Percentiles rank a stretch among this genome's conserved stretches.
phyloP scores from a whole-genome alignment of 2,113 vertebrate genomes.

The Chrysochloris asiatica region DNA sequence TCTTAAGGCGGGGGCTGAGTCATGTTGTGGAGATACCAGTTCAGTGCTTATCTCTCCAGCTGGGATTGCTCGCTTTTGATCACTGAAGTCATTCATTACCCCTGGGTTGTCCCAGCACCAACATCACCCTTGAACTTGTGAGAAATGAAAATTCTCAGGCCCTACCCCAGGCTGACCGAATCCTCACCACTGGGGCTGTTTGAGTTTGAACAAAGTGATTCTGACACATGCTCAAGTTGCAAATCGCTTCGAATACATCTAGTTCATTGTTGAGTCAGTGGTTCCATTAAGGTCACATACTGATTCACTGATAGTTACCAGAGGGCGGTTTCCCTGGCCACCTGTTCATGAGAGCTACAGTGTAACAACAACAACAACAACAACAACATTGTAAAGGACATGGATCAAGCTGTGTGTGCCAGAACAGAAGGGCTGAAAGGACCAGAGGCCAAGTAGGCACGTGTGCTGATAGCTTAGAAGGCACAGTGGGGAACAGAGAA shows the following conservation, averaged over 20 bases:
- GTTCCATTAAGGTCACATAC: neutral
- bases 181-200: neutral
- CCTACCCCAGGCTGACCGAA: neutral
- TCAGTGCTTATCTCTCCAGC: neutral
- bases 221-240: neutral
- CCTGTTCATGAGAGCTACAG: too few species aligned
- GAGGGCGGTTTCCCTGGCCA: neutral
- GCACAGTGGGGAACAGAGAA: neutral
- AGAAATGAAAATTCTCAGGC: neutral
- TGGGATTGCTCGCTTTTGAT: neutral
- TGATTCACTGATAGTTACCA: conserved; percentile 32
- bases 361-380: too few species aligned
- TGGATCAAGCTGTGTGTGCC: neutral
- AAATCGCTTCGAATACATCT: neutral
- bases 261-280: conserved; percentile 9
- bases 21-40: neutral
- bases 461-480: neutral
- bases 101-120: neutral
- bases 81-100: neutral
- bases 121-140: neutral
- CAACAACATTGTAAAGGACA: neutral
- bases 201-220: neutral
- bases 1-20: neutral
- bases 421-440: neutral
- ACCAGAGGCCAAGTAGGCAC: neutral